Percentiles rank a stretch among this genome's conserved stretches.
Evolutionary conservation across 1,140 invertebrate genomes (phyloP).

Genomic region (Paraescarpia echinospica): DNA sequence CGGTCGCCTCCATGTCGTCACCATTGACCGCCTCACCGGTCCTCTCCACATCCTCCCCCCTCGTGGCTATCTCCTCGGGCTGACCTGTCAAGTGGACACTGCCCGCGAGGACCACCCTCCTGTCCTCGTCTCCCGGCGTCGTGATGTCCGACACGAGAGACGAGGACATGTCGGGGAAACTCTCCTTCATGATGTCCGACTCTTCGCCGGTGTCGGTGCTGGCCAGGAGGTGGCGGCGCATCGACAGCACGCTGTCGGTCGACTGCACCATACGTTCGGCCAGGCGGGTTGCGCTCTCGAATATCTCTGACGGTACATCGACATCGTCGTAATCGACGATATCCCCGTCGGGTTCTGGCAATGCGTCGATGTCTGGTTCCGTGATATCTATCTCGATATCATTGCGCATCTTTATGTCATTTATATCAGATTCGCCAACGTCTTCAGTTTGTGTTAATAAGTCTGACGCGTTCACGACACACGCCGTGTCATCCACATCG

Average conservation of each 20-base stretch:
- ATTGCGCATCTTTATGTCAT: neutral
- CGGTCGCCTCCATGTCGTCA: neutral
- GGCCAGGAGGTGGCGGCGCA: neutral
- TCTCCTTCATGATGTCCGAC: conserved; percentile 28
- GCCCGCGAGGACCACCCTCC: neutral
- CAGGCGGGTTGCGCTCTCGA: neutral
- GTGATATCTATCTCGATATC: neutral
- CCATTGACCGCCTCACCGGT: neutral
- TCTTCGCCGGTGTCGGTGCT: neutral
- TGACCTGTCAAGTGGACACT: neutral
- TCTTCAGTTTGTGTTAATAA: neutral
- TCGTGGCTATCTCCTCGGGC: conserved; percentile 11
- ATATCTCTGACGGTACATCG: neutral
- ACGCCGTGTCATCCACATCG: neutral
- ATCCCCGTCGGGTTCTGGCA: neutral
- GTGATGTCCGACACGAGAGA: conserved; percentile 27
- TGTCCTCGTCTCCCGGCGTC: conserved; percentile 12
- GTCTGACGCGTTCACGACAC: neutral
- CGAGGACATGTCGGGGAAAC: conserved; percentile 27
- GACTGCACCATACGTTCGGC: conserved; percentile 18
- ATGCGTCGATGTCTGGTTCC: neutral
- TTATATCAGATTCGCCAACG: neutral
- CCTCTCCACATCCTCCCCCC: neutral
- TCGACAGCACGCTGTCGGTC: conserved; percentile 11
- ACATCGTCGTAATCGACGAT: neutral